Percentiles rank a stretch among this genome's conserved stretches.
phyloP scores from a whole-genome alignment of 1,140 invertebrate species.

The Zaprionus vittiger region DNA sequence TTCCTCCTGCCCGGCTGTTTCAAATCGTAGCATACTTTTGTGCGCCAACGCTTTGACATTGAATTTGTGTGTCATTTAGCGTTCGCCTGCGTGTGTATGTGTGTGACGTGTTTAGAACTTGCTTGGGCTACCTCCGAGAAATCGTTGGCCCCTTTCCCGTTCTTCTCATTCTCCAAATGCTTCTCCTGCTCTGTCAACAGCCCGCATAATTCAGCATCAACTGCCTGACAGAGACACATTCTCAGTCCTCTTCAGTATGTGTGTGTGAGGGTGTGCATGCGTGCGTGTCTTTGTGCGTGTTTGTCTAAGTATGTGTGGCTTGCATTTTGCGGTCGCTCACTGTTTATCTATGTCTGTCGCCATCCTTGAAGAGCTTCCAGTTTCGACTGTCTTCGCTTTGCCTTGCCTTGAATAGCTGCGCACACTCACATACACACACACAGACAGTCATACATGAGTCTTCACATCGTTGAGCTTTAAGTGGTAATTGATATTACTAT shows the following conservation, averaged over 20 bases:
- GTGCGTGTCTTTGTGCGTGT: constrained; percentile 23
- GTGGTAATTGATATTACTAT: not conserved
- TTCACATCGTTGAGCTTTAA: constrained; percentile 1
- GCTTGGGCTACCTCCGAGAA: constrained; percentile 12
- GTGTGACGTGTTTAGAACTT: constrained; percentile 34
- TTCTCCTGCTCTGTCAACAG: constrained; percentile 32
- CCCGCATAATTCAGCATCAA: constrained; percentile 57
- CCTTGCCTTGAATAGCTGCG: constrained; percentile 11
- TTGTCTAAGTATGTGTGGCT: constrained; percentile 31
- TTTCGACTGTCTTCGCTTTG: constrained; percentile 10
- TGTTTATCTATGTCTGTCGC: constrained; percentile 38
- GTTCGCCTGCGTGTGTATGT: constrained; percentile 23
- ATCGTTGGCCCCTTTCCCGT: not conserved
- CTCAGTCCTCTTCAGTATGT: not conserved
- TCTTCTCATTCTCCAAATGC: too few relatives aligned
- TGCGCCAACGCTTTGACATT: constrained; percentile 60
- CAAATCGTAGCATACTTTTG: constrained; percentile 55
- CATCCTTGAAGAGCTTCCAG: not conserved
- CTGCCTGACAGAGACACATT: constrained; percentile 38
- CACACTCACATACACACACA: not conserved
- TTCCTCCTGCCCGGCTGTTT: not conserved
- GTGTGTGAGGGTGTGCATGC: constrained; percentile 4
- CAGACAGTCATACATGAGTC: not conserved
- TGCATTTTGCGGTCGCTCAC: constrained; percentile 43
- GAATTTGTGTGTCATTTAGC: constrained; percentile 62